Conservation (phyloP, 2,888 invertebrate genomes). For the Melipona bicolor region DNA sequence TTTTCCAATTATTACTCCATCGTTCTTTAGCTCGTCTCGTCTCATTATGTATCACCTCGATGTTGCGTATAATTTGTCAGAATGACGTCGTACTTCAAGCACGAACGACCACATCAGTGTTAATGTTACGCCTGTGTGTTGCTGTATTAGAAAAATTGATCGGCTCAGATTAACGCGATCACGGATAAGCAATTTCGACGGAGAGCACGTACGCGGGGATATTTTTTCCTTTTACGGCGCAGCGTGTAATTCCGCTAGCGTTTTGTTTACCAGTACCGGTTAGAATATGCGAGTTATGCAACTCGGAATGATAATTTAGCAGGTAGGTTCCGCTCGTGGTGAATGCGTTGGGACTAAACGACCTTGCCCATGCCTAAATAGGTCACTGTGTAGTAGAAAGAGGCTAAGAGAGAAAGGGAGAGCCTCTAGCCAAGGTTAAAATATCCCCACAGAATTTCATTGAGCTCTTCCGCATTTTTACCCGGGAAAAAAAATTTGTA, state of each 20-base stretch:
- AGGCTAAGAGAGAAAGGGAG: slow-evolving; percentile 61
- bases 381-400: slow-evolving; percentile 57
- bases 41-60: too few species aligned
- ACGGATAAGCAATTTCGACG: not conserved
- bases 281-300: slow-evolving; percentile 43
- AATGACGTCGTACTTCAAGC: not conserved
- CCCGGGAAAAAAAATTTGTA: not conserved
- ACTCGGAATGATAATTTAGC: slow-evolving; percentile 51
- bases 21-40: too few species aligned
- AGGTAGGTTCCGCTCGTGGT: slow-evolving; percentile 46
- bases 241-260: not conserved
- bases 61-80: not conserved
- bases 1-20: too few species aligned
- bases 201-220: not conserved
- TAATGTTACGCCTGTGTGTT: accelerated
- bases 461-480: slow-evolving; percentile 46
- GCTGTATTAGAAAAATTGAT: not conserved
- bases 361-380: slow-evolving; percentile 62
- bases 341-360: slow-evolving; percentile 52
- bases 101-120: accelerated
- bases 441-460: slow-evolving; percentile 35
- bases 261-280: slow-evolving; percentile 22
- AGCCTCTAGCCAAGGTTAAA: slow-evolving; percentile 54
- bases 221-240: not conserved
- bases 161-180: not conserved